Evolutionary conservation across 2,113 vertebrate genomes (phyloP).

Genomic region (pig (Sus scrofa)): T2T-Sscrofa CM000824.6:53587501-53588000

Average conservation of each 20-base stretch:
- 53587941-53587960: not conserved
- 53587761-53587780: not conserved
- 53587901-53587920: not conserved
- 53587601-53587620: not conserved
- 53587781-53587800: not conserved
- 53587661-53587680: not conserved
- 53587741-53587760: not conserved
- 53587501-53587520: too few relatives aligned
- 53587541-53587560: not conserved
- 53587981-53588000: not conserved
- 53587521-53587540: not conserved
- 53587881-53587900: not conserved
- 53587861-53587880: not conserved
- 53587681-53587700: not conserved
- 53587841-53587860: not conserved
- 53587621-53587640: not conserved
- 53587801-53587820: constrained; percentile 18
- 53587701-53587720: not conserved
- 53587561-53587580: constrained; percentile 45
- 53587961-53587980: not conserved
- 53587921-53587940: not conserved
- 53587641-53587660: not conserved
- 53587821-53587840: constrained; percentile 1
- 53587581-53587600: not conserved
- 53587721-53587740: not conserved